Percentiles rank a stretch among this genome's conserved stretches.
Conservation (phyloP, 2,113 vertebrate species). For the Oryzias celebensis region DNA sequence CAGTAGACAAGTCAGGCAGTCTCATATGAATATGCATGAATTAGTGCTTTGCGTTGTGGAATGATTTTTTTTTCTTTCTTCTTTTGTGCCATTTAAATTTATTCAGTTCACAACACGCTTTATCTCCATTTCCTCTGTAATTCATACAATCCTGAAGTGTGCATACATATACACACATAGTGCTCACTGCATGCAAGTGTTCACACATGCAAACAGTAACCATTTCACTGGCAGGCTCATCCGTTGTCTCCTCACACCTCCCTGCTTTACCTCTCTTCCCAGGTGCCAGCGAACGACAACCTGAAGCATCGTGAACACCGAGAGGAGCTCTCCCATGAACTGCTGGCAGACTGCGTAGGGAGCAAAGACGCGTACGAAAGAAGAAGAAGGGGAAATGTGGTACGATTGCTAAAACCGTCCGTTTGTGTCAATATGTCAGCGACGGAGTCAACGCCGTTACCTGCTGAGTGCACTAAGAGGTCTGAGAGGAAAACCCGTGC, state of each 20-base stretch:
- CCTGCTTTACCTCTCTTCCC: slow-evolving; percentile 44
- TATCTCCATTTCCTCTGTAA: slow-evolving; percentile 41
- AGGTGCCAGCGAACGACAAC: slow-evolving; percentile 74
- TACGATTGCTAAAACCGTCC: slow-evolving; percentile 34
- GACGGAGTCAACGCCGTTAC: slow-evolving; percentile 11
- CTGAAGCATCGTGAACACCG: slow-evolving; percentile 56
- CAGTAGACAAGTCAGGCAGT: slow-evolving; percentile 54
- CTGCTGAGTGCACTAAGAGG: not conserved
- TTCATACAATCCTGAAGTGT: slow-evolving; percentile 36
- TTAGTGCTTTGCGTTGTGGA: slow-evolving; percentile 55
- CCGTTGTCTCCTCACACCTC: slow-evolving; percentile 25
- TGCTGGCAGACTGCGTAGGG: slow-evolving; percentile 42
- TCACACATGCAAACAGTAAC: slow-evolving; percentile 45
- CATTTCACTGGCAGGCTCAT: slow-evolving; percentile 30
- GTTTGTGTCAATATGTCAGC: slow-evolving; percentile 4
- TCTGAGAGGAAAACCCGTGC: not conserved
- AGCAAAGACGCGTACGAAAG: slow-evolving; percentile 38
- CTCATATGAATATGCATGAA: slow-evolving; percentile 68
- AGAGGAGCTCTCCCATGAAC: slow-evolving; percentile 61
- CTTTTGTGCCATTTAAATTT: slow-evolving; percentile 58
- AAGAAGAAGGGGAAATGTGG: slow-evolving; percentile 68
- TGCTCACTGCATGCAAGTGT: slow-evolving; percentile 24
- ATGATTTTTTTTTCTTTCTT: slow-evolving; percentile 23
- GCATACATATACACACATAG: slow-evolving; percentile 9
- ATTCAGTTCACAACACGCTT: slow-evolving; percentile 47